A percentile compares a stretch with the other conserved stretches of the same genome.
These are phyloP conservation scores for Arizona elegans DNA, from an alignment of 2,113 vertebrate species.

Conservation along the genomic window DNA sequence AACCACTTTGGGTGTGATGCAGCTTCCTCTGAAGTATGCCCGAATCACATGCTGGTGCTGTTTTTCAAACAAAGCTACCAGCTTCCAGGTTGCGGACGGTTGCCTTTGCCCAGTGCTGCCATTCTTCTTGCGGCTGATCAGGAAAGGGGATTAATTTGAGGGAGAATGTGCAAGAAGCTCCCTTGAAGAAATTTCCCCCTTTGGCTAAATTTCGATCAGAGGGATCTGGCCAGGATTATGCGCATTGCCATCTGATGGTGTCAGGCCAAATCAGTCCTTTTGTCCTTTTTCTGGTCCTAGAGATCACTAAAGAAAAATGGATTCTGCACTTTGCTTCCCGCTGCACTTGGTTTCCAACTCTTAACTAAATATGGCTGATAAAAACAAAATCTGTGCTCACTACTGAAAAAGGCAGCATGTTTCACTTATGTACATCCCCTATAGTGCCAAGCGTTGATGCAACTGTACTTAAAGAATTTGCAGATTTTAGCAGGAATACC, in stretches of 20 bases:
- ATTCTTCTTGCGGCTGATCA: constrained; percentile 38
- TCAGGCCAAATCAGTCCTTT: not conserved
- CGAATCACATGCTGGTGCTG: constrained; percentile 57
- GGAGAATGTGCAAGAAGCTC: constrained; percentile 15
- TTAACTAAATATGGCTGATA: constrained; percentile 14
- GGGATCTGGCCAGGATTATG: not conserved
- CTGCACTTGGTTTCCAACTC: not conserved
- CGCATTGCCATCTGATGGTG: constrained; percentile 22
- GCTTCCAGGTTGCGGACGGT: constrained; percentile 34
- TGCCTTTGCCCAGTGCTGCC: constrained; percentile 29
- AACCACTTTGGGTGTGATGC: constrained; percentile 51
- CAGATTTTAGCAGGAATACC: not conserved
- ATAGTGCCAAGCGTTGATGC: constrained; percentile 25
- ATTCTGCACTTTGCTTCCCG: constrained; percentile 6
- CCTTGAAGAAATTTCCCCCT: not conserved
- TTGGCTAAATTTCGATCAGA: not conserved
- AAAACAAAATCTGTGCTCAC: not conserved
- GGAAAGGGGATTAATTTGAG: constrained; percentile 24
- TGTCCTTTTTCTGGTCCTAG: not conserved
- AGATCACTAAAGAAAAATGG: constrained; percentile 7
- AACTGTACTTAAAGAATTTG: constrained; percentile 11
- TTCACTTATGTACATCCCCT: constrained; percentile 7
- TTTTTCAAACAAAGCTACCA: constrained; percentile 47
- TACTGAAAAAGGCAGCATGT: constrained; percentile 41
- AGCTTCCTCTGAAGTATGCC: constrained; percentile 38